phyloP scores from a whole-genome alignment of 1,140 invertebrate genomes.

The Ditylenchus dipsaci region DNA sequence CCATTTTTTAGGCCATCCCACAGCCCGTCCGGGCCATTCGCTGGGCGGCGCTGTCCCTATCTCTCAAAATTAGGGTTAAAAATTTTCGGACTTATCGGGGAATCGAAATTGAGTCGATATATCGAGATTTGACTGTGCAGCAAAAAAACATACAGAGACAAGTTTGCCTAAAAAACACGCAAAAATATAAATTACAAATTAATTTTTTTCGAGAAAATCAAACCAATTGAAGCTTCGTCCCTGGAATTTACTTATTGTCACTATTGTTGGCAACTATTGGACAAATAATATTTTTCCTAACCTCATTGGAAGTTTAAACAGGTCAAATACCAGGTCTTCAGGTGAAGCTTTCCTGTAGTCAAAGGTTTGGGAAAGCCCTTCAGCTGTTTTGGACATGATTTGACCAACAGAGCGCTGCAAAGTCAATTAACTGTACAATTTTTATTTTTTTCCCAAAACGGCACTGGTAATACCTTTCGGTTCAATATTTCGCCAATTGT shows the following conservation, averaged over 20 bases:
- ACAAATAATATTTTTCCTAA: no score
- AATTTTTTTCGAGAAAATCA: constrained; percentile 28
- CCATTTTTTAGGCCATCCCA: no score
- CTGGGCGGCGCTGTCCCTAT: no score
- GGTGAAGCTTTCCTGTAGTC: constrained; percentile 30
- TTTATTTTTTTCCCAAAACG: not conserved
- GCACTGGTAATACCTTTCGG: not conserved
- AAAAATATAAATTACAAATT: constrained; percentile 6
- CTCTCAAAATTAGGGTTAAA: no score
- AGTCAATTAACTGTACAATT: constrained; percentile 20
- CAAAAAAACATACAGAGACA: not conserved
- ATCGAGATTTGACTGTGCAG: no score
- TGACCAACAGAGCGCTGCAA: constrained; percentile 22
- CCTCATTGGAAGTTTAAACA: constrained; percentile 49
- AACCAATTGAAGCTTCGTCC: constrained; percentile 52
- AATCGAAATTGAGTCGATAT: no score
- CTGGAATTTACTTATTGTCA: not conserved
- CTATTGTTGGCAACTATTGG: no score
- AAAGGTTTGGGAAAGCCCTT: constrained; percentile 21
- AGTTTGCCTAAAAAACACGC: not conserved
- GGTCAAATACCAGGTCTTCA: constrained; percentile 54
- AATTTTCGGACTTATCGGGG: no score
- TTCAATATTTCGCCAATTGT: constrained; percentile 20
- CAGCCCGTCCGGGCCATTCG: no score
- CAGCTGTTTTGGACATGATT: not conserved